Percentiles rank a stretch among this genome's conserved stretches.
phyloP scores from a whole-genome alignment of 2,113 vertebrate genomes.

The Paracanthobrama guichenoti region DNA sequence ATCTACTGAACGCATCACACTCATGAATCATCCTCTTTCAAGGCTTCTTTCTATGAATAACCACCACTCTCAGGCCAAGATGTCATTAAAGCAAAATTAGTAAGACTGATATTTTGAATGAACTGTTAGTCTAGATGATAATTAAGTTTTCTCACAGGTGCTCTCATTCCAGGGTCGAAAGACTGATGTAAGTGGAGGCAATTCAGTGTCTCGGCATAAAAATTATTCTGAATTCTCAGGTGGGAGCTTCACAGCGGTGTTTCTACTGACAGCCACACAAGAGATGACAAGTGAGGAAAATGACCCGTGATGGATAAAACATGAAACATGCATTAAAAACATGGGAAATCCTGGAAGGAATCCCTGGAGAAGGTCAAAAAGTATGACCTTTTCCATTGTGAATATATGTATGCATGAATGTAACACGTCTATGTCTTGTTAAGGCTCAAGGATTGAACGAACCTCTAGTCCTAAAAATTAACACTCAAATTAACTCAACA shows the following conservation, averaged over 20 bases:
- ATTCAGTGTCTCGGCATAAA: neutral
- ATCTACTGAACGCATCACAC: constrained; percentile 35
- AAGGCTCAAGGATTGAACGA: neutral
- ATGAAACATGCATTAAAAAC: neutral
- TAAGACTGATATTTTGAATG: constrained; percentile 1
- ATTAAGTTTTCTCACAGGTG: constrained; percentile 6
- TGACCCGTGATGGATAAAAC: neutral
- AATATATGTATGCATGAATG: neutral
- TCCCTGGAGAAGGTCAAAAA: neutral
- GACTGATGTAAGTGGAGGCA: constrained; percentile 7
- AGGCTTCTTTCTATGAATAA: constrained; percentile 21
- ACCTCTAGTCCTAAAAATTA: too few species aligned
- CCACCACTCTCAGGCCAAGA: neutral
- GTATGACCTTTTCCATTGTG: neutral
- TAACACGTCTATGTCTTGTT: neutral
- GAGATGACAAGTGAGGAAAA: constrained; percentile 1
- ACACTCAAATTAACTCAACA: neutral
- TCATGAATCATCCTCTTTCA: constrained; percentile 44
- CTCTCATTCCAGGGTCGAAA: neutral
- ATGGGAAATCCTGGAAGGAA: neutral
- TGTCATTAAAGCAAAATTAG: neutral
- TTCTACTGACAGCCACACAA: neutral
- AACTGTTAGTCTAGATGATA: neutral
- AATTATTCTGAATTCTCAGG: neutral
- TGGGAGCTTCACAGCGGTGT: constrained; percentile 3